Conservation (phyloP, 2,888 invertebrate species). For the Automeris io region DNA sequence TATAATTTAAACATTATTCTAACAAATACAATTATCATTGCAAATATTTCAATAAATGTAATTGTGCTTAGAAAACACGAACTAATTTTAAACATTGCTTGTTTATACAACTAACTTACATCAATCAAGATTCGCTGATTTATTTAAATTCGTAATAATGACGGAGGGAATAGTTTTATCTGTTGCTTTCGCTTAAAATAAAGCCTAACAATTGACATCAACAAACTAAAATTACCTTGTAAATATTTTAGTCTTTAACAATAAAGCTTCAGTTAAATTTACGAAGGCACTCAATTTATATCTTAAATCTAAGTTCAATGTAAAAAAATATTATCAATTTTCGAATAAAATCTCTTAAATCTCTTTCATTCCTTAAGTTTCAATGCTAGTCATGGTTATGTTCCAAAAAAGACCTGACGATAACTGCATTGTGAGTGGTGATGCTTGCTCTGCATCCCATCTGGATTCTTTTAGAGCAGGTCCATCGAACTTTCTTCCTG, state of each 20-base stretch:
- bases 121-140: too few species aligned
- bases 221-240: background rate
- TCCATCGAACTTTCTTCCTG: slow-evolving; percentile 59
- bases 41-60: too few species aligned
- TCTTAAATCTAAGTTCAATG: background rate
- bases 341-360: background rate
- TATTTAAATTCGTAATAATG: background rate
- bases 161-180: slow-evolving; percentile 2
- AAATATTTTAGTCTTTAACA: background rate
- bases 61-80: too few species aligned
- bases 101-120: too few species aligned
- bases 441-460: slow-evolving; percentile 9
- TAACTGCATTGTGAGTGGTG: slow-evolving; percentile 31
- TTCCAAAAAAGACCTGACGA: slow-evolving; percentile 47
- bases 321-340: background rate
- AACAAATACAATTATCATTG: too few species aligned
- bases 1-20: too few species aligned
- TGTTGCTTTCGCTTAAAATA: background rate
- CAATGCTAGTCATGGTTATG: slow-evolving; percentile 43
- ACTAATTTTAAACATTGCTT: too few species aligned
- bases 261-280: background rate
- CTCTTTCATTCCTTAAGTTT: background rate
- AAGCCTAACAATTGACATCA: background rate
- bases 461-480: slow-evolving; percentile 9
- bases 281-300: slow-evolving; percentile 5